These are phyloP conservation scores for Limnodromus scolopaceus DNA, from an alignment of 2,797 vertebrate species.

Conservation along the genomic window DNA sequence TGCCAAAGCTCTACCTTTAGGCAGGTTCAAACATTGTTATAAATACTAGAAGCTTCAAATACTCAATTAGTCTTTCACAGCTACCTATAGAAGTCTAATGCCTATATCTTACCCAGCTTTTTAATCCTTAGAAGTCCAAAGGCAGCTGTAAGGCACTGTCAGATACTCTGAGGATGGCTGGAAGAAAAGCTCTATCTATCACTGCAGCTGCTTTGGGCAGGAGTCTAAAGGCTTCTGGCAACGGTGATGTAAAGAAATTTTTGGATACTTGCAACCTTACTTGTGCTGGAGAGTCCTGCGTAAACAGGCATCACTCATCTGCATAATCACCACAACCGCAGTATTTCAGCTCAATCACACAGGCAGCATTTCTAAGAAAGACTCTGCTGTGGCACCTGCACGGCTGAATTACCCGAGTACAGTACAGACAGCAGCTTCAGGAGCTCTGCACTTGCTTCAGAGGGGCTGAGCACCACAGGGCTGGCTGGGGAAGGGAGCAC, in stretches of 20 bases:
- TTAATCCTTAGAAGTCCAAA: neutral
- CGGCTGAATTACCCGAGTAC: neutral
- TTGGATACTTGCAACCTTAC: neutral
- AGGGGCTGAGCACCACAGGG: neutral
- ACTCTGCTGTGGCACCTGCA: neutral
- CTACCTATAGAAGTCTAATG: neutral
- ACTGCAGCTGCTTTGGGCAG: neutral
- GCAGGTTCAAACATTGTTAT: neutral
- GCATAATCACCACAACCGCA: neutral
- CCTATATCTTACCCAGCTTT: neutral
- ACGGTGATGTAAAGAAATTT: neutral
- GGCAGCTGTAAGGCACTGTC: neutral
- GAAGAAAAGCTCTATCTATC: neutral
- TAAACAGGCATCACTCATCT: neutral
- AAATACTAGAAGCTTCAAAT: neutral
- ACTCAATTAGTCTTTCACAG: neutral
- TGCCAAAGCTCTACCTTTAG: neutral
- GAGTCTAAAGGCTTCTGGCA: neutral
- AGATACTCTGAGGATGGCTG: neutral
- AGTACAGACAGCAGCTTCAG: neutral
- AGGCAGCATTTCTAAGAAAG: neutral
- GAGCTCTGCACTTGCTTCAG: neutral
- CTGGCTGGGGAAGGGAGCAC: fast-evolving
- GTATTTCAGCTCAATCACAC: neutral
- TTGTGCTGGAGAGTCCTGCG: neutral